Evolutionary conservation across 2,797 vertebrate genomes (phyloP).

Genomic region (Acanthis flammea): DNA sequence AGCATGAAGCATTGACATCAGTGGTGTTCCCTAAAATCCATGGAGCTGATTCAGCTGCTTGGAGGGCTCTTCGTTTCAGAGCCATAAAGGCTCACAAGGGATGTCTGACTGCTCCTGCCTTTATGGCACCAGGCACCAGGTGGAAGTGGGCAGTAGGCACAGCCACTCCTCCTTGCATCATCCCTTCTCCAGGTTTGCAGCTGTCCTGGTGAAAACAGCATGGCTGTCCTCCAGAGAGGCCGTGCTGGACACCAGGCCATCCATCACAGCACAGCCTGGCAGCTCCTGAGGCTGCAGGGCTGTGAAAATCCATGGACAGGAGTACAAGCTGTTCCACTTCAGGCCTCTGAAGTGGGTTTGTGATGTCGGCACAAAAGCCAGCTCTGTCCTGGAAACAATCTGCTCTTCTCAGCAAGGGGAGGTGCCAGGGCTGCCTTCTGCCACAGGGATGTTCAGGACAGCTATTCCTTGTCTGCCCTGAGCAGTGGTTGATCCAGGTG

Average conservation of each 20-base stretch:
- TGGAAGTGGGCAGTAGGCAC: background rate
- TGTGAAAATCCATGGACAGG: background rate
- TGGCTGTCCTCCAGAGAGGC: background rate
- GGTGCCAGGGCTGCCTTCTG: background rate
- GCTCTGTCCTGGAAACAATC: background rate
- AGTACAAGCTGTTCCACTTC: conserved; percentile 49
- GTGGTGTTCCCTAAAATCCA: background rate
- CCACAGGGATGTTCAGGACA: background rate
- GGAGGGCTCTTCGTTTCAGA: background rate
- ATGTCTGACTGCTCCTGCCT: background rate
- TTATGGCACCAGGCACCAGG: background rate
- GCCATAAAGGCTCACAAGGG: background rate
- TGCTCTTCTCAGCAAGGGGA: background rate
- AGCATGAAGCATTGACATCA: background rate
- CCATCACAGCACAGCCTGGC: background rate
- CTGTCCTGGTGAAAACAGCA: background rate
- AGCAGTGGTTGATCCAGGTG: background rate
- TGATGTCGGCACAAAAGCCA: background rate
- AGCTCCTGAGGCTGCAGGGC: background rate
- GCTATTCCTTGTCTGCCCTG: background rate
- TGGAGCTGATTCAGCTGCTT: background rate
- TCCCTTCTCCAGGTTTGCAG: background rate
- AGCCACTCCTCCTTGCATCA: background rate
- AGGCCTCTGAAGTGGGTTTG: background rate
- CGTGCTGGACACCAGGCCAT: background rate